Evolutionary conservation across 2,888 invertebrate genomes (phyloP).

Genomic region (Deladenus siricidicola): DNA sequence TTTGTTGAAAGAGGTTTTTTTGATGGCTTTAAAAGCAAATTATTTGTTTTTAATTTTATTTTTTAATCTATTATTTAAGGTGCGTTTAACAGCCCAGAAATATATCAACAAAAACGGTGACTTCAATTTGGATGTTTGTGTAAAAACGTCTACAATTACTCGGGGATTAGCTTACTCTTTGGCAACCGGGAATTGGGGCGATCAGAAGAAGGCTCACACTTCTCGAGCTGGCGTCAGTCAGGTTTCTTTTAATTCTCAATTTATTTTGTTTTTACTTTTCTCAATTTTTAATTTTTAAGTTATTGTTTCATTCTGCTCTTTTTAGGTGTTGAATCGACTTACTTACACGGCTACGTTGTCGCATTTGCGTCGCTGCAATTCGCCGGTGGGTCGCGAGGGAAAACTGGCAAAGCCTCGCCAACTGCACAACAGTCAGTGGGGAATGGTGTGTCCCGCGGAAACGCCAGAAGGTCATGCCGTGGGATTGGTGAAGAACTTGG

Average conservation of each 20-base stretch:
- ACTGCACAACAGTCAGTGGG: constrained; percentile 97
- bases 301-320: too few species aligned
- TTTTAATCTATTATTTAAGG: constrained; percentile 64
- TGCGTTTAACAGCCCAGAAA: constrained; percentile 94
- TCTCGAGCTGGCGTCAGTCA: constrained; percentile 91
- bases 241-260: constrained; percentile 54
- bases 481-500: constrained; percentile 94
- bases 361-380: constrained; percentile 93
- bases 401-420: constrained; percentile 97
- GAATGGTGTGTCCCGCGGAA: constrained; percentile 94
- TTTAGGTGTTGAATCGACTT: constrained; percentile 80
- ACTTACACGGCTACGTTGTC: constrained; percentile 97
- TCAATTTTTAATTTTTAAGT: background rate
- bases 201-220: constrained; percentile 99
- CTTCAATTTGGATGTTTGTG: constrained; percentile 78
- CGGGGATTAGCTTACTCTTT: constrained; percentile 93
- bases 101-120: constrained; percentile 98
- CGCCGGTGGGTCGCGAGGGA: constrained; percentile 96
- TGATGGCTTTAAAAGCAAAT: background rate
- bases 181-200: constrained; percentile 99
- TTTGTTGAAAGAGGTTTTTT: constrained; percentile 49
- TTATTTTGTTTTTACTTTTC: constrained; percentile 4
- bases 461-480: constrained; percentile 74
- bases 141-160: constrained; percentile 85
- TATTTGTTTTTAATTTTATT: background rate